phyloP scores from a whole-genome alignment of 2,797 vertebrate genomes.

The Pipistrellus nathusii region DNA sequence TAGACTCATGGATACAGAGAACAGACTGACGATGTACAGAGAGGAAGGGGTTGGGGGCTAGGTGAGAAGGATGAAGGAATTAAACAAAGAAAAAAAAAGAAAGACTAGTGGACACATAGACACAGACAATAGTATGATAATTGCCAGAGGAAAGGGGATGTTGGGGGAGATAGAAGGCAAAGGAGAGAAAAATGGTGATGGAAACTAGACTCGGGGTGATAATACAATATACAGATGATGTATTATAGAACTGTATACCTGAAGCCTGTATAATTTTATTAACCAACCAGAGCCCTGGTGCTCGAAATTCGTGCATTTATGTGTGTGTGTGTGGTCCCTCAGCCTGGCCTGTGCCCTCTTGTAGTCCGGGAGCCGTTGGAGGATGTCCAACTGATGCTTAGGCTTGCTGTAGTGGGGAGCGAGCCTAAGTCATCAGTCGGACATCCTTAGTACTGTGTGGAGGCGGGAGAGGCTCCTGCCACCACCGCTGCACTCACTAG shows the following conservation, averaged over 20 bases:
- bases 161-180: background rate
- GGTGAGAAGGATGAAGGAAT: background rate
- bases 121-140: background rate
- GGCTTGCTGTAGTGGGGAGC: no score
- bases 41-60: background rate
- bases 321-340: no score
- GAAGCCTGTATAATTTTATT: background rate
- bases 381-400: no score
- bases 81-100: background rate
- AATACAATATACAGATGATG: background rate
- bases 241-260: background rate
- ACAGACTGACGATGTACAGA: background rate
- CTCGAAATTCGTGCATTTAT: no score
- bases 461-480: no score
- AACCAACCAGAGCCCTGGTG: background rate
- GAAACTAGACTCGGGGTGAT: background rate
- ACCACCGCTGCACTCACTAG: no score
- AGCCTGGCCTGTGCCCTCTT: no score
- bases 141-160: background rate
- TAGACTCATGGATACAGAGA: background rate
- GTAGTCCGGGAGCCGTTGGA: no score
- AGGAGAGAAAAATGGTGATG: background rate
- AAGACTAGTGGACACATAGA: background rate
- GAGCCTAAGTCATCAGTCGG: no score
- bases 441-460: no score